Evolutionary conservation across 2,113 vertebrate genomes (phyloP).

Genomic region (Rhinoderma darwinii): DNA sequence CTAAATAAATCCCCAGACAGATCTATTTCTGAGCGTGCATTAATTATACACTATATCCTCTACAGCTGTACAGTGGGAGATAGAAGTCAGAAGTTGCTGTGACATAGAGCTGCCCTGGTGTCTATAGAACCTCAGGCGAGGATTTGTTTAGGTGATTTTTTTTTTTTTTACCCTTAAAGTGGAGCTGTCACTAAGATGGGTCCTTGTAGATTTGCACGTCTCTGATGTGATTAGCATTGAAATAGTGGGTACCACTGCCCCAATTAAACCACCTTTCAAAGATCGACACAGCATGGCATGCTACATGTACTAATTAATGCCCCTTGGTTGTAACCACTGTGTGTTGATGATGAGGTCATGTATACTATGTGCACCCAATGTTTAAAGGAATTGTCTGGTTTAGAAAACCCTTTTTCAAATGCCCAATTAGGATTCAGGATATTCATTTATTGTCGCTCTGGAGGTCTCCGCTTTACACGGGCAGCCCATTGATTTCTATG

Average conservation of each 20-base stretch:
- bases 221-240: neutral
- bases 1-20: conserved; percentile 30
- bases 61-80: neutral
- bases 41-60: conserved; percentile 15
- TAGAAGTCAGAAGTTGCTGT: neutral
- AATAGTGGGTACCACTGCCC: neutral
- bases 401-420: no score
- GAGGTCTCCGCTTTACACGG: no score
- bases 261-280: neutral
- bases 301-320: no score
- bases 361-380: no score
- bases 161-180: neutral
- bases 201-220: neutral
- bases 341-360: no score
- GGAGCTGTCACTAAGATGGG: neutral
- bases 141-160: neutral
- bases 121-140: neutral
- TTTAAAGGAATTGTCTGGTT: no score
- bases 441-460: no score
- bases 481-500: neutral
- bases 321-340: no score
- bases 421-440: no score
- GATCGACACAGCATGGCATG: neutral
- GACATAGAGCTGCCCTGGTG: neutral
- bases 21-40: conserved; percentile 19